These are phyloP conservation scores for Drosophila diplacantha DNA, from an alignment of 2,888 invertebrate genomes.

Conservation along the genomic window DNA sequence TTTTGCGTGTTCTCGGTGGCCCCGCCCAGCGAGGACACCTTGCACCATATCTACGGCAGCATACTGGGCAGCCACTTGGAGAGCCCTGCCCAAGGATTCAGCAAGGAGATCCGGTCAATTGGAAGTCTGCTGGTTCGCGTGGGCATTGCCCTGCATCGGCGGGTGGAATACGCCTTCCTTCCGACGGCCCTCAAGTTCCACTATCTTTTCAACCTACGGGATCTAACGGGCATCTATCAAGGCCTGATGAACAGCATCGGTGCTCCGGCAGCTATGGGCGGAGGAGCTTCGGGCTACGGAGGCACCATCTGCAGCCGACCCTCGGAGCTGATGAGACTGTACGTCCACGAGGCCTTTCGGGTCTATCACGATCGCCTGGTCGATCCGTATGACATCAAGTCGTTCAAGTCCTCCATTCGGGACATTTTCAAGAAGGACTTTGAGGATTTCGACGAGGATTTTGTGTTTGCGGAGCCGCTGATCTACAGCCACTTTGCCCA, in stretches of 20 bases:
- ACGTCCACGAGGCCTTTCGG: slow-evolving; percentile 93
- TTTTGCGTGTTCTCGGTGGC: slow-evolving; percentile 91
- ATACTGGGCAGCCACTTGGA: slow-evolving; percentile 87
- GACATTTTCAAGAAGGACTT: slow-evolving; percentile 90
- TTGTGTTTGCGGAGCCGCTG: slow-evolving; percentile 86
- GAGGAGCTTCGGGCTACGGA: slow-evolving; percentile 46
- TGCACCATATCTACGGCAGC: slow-evolving; percentile 89
- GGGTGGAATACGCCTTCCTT: slow-evolving; percentile 87
- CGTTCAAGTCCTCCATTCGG: slow-evolving; percentile 84
- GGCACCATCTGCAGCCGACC: slow-evolving; percentile 80
- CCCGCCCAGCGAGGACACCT: slow-evolving; percentile 88
- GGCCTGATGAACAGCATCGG: slow-evolving; percentile 90
- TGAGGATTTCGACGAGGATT: slow-evolving; percentile 86
- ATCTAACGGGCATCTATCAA: slow-evolving; percentile 96
- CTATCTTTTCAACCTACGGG: slow-evolving; percentile 94
- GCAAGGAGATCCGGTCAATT: slow-evolving; percentile 74
- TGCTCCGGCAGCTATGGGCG: slow-evolving; percentile 75
- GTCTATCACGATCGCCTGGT: slow-evolving; percentile 95
- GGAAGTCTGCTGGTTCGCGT: slow-evolving; percentile 80
- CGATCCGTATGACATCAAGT: slow-evolving; percentile 86
- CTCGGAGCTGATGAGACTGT: slow-evolving; percentile 87
- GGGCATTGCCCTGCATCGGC: slow-evolving; percentile 87
- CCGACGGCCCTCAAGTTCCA: slow-evolving; percentile 98
- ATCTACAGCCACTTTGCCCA: slow-evolving; percentile 95
- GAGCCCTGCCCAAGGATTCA: slow-evolving; percentile 84